Evolutionary conservation across 1,140 invertebrate species (phyloP), one percentile per base, ranked within the genome.

Genomic region (Hylyphantes graminicola): DNA sequence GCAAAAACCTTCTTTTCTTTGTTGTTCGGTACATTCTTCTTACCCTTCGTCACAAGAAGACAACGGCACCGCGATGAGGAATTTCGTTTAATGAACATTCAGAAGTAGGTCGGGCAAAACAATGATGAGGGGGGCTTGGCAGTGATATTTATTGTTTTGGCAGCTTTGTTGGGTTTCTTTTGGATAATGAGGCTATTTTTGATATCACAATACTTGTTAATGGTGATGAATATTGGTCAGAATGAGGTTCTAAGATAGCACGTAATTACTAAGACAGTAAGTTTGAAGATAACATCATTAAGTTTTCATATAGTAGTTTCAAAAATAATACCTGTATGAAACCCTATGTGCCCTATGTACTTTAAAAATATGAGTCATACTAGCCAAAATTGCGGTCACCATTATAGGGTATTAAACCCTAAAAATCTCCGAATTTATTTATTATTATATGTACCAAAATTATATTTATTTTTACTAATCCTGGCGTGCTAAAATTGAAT

Each of bases 41-140:
- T 8, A 9, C 50, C 21, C 55, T 63, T 59, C 35, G 35, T 61
- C 73, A 59, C 53, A 57, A 50, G 35, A 9, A 48, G 35, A 61
- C 8, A 59, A 15, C 6, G 55, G 21, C 5, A 11, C 73, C 15
- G 9, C 35, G 57, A 13, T n/a, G 53, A 63, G 63, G 73, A 63
- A 74, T 74, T 74, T 61, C 21, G 19, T 74, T 21, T 74, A 21
- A 74, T 59, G 73, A 63, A 59, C 35, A 35, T 53, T 70, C 10
- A 54, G 21, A 78, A 67, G 50, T 78, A 61, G 75, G 75, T 78
- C 75, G 75, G 35, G 15, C n/a, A 53, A 53, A 78, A 78, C 75
- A 78, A 78, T 78, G 75, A 78, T n/a, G 51, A 5, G 35, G 35
- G 12, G 12, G 68, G 54, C 51, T 70, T 70, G 68, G 51, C 68